Evolutionary conservation across 2,888 invertebrate genomes (phyloP), one percentile per base, ranked within the genome.

Genomic region (Meiosimyza decipiens): DNA sequence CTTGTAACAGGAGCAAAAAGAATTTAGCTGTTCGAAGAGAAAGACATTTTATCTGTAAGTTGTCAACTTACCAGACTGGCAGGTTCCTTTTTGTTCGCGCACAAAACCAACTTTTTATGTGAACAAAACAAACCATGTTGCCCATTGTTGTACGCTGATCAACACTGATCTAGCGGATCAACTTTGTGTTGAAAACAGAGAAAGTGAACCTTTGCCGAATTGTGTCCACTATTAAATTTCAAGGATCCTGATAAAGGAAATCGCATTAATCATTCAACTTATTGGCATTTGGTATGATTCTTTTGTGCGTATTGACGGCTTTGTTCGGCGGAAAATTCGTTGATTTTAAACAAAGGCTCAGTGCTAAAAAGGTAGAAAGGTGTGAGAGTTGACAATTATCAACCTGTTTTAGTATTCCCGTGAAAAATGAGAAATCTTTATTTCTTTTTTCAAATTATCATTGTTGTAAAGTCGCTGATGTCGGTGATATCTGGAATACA

Each of bases 181-280:
- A 51, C 18, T 50, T 49, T 40, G 57, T 15, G 33, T n/a, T 18
- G 28, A 47, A 57, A 57, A 11, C 47, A 18, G 40, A 47, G 33
- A 18, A 60, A 60, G 40, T 40, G 40, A 9, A 40, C 40, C 40
- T 40, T 1, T 28, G 16, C 40, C 65, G 33, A 40, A 13, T 12
- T 28, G 50, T 28, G 18, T 51, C 50, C 57, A 52, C 50, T 7
- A 65, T 72, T 73, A 71, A 75, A 76, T 77, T 77, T 75, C 71
- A 71, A 77, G 76, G 74, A 80, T 77, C 74, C 65, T 70, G 69
- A 71, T 73, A 74, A 66, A n/a, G 47, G 54, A 77, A 76, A 76
- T 76, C 77, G 68, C 77, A 80, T 79, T 78, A 77, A 79, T 77
- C 78, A 79, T 74, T 72, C 50, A 49, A 18, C 62, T 68, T 64